Base-by-base conservation (phyloP, 2,797 vertebrate genomes). In the Galaxias olidus region DNA sequence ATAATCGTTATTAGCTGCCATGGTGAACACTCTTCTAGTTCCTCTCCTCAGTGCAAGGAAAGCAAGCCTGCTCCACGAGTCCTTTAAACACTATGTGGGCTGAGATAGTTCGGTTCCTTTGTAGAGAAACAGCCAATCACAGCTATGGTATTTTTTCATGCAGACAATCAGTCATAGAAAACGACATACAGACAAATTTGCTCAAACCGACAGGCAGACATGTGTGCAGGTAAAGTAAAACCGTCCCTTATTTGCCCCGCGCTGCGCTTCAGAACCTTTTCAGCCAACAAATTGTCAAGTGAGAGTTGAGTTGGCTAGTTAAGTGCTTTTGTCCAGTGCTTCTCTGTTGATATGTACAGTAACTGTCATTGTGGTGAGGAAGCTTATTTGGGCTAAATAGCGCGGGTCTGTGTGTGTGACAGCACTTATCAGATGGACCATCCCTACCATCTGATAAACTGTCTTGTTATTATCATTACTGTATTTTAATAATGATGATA, bases 1-100 rank as follows among this genome's bases (percentile, higher is more conserved):
- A 84, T 92, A 93, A 49, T 92, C 89, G 80, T 61, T 66, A 72
- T 89, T 88, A 89, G 91, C 90, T 90, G 91, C 91, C 92, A 93
- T 92, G 79, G 8, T 77, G 79, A 75, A 85, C 84, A 72, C 84
- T 75, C 56, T 44, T 73, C 75, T 83, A 79, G 72, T 77, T 86
- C 80, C 76, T 73, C 76, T 73, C 80, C 71, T 89, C 78, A 72
- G 63, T 80, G 86, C 79, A 63, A 79, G 81, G 75, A 83, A 81
- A 82, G 68, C 58, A 75, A 65, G 75, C 14, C 68, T 73, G 85
- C 68, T 58, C 66, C 68, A 53, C 74, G 65, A 87, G 78, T 81
- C 74, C 73, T 87, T 84, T 87, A 82, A 76, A 83, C 72, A 75
- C 88, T 89, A 91, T 91, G 91, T 82, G 87, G 92, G 90, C 77